Evolutionary conservation across 2,888 invertebrate species (phyloP).

Genomic region (Amitus sp.): DNA sequence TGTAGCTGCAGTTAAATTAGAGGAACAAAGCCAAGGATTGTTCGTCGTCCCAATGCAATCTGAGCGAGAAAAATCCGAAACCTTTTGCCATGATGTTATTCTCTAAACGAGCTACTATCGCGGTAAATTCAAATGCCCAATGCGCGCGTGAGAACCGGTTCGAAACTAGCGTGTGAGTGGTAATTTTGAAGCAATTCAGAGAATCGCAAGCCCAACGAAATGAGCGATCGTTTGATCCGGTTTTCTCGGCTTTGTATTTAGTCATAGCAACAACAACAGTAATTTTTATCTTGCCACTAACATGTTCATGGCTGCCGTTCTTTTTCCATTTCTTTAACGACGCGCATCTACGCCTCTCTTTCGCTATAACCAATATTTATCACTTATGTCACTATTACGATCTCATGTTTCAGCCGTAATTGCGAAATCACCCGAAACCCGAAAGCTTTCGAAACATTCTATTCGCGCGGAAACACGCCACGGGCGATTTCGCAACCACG

Average conservation of each 20-base stretch:
- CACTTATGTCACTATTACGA: slow-evolving; percentile 35
- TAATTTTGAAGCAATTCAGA: no score
- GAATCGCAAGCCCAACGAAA: no score
- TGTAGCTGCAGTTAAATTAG: no score
- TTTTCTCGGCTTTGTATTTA: slow-evolving; percentile 30
- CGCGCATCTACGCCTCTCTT: slow-evolving; percentile 36
- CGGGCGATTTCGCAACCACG: background rate
- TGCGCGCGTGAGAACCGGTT: no score
- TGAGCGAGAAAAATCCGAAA: no score
- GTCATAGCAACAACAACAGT: slow-evolving; percentile 35
- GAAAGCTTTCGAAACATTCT: slow-evolving; percentile 6
- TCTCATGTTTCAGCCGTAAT: slow-evolving; percentile 9
- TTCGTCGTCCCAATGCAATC: no score
- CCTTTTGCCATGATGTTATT: no score
- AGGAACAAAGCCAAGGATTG: no score
- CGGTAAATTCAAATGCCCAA: no score
- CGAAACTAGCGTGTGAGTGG: no score
- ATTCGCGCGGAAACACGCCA: no score
- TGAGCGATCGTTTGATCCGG: slow-evolving; percentile 18
- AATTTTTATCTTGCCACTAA: slow-evolving; percentile 37
- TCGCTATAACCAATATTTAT: slow-evolving; percentile 40
- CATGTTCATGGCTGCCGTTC: slow-evolving; percentile 38
- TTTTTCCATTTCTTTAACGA: slow-evolving; percentile 35
- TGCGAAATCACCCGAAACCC: slow-evolving; percentile 29
- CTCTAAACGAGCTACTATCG: no score